Evolutionary conservation across 2,888 invertebrate genomes (phyloP).

Genomic region (Epiperipatus broadwayi): DNA sequence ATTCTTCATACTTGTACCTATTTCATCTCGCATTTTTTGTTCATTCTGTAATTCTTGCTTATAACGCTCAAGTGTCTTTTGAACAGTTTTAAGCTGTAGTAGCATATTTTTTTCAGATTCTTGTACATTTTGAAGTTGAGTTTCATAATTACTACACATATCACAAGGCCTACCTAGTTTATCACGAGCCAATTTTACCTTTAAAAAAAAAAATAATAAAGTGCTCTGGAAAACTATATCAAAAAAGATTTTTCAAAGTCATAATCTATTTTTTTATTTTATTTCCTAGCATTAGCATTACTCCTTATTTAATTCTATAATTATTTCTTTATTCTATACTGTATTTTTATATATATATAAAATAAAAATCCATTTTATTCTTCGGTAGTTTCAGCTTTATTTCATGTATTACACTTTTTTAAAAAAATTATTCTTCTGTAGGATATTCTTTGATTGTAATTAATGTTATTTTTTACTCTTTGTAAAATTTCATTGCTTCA

Average conservation of each 20-base stretch:
- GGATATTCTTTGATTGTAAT: too few relatives aligned
- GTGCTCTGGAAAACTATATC: conserved; percentile 6
- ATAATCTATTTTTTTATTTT: too few relatives aligned
- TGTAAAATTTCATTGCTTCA: too few relatives aligned
- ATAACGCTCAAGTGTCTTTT: conserved; percentile 40
- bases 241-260: conserved; percentile 13
- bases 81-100: conserved; percentile 23
- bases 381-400: too few relatives aligned
- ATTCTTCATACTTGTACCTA: conserved; percentile 57
- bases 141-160: conserved; percentile 71
- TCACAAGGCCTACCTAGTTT: conserved; percentile 41
- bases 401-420: too few relatives aligned
- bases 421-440: too few relatives aligned
- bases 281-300: not conserved
- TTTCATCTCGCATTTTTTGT: conserved; percentile 48
- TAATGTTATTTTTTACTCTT: too few relatives aligned
- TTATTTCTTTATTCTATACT: too few relatives aligned
- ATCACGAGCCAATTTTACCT: conserved; percentile 27
- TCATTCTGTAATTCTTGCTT: conserved; percentile 47
- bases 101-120: conserved; percentile 27
- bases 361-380: too few relatives aligned
- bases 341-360: too few relatives aligned
- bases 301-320: too few relatives aligned
- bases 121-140: conserved; percentile 58
- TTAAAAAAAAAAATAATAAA: conserved; percentile 12